Base-by-base conservation (phyloP, 2,113 vertebrate genomes). In the Microcebus tavaratra region DNA sequence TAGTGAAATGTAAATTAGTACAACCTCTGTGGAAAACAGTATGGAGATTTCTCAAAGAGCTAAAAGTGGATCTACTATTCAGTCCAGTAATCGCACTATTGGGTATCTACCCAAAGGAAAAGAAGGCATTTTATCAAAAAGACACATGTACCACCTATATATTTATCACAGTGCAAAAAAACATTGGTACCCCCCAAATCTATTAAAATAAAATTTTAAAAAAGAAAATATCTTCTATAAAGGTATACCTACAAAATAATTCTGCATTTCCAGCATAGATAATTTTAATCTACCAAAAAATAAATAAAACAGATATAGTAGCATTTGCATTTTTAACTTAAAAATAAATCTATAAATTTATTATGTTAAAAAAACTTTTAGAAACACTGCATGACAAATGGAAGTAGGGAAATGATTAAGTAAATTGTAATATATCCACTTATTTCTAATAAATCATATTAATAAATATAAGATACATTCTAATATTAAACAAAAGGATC, bases 301-400 rank as follows among this genome's bases (percentile, higher is more conserved):
- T 17, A 1, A 23, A 81, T 45, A 84, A 72, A 95, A 48, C 23
- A 53, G 17, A 27, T 23, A 57, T 50, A 48, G 25, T 6, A 84
- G 34, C 21, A 73, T 23, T 59, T 67, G 1, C 25, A 65, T 65
- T 82, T 88, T 96, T 73, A 91, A 36, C 15, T 94, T 20, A 94
- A 50, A 94, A 88, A 65, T 86, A 65, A 93, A 80, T 45, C 20
- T 42, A 63, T 61, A 87, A 81, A 45, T 76, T 86, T 90, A 79
- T 29, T 18, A 50, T 50, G 11, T 65, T 85, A n/a, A 84, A 59
- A 91, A 73, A 90, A 29, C 20, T 72, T 59, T 80, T 50, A 42
- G 53, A 82, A 59, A 42, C 23, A 29, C 61, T 55, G 2, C 25
- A 25, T 68, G n/a, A 76, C 20, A 59, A 84, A 65, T 88, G 20